Conservation (phyloP, 2,113 vertebrate species). For the Prunella fulvescens region DNA sequence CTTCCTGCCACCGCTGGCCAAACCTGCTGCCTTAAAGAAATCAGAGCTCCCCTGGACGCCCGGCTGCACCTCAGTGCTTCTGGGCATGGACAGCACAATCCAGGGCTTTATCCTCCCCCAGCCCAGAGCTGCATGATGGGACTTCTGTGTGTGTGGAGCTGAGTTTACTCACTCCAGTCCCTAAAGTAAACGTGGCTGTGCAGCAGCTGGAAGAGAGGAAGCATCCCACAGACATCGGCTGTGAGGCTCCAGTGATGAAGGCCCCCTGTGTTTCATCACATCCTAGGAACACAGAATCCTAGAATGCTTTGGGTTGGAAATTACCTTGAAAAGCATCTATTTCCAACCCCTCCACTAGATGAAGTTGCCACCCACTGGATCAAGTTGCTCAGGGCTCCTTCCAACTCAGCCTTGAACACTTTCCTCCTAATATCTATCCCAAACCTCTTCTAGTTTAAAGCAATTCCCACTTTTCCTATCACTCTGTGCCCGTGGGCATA, state of each 20-base stretch:
- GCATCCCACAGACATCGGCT: neutral
- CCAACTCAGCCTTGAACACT: neutral
- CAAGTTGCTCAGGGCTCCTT: neutral
- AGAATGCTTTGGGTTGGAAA: neutral
- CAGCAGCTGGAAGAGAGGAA: neutral
- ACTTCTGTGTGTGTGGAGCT: neutral
- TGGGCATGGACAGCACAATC: neutral
- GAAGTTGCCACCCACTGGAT: neutral
- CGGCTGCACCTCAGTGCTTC: neutral
- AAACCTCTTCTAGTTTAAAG: neutral
- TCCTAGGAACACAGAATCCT: neutral
- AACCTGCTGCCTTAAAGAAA: neutral
- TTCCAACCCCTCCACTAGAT: neutral
- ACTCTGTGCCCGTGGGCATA: neutral
- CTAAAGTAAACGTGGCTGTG: neutral
- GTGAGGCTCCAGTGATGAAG: neutral
- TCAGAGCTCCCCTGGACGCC: neutral
- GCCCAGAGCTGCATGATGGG: neutral
- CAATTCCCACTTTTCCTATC: neutral
- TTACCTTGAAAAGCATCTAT: neutral
- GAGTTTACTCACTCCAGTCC: neutral
- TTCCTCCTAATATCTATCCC: neutral
- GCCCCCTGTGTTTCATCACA: neutral
- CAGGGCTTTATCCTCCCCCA: neutral
- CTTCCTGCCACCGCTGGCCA: neutral